A percentile compares a stretch with the other conserved stretches of the same genome.
phyloP scores from a whole-genome alignment of 2,113 vertebrate genomes.

The Corvus cornix region DNA sequence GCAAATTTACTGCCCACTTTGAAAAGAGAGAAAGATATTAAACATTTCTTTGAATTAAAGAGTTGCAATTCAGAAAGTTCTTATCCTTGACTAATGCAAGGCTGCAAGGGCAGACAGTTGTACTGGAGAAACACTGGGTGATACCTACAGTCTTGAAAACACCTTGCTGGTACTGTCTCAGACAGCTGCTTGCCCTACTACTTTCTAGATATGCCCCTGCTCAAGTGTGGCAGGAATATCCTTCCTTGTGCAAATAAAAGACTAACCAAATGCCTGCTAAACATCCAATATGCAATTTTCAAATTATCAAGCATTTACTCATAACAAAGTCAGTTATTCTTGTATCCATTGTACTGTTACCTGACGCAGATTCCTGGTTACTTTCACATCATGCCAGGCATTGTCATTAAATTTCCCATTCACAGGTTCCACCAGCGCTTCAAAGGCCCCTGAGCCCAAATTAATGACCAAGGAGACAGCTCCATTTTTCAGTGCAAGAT shows the following conservation, averaged over 20 bases:
- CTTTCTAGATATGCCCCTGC: constrained; percentile 90
- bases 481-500: constrained; percentile 98
- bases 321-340: constrained; percentile 77
- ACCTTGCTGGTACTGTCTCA: neutral
- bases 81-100: neutral
- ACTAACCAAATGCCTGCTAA: constrained; percentile 68
- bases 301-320: constrained; percentile 73
- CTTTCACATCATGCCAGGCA: constrained; percentile 99
- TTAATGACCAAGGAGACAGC: constrained; percentile 99
- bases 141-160: neutral
- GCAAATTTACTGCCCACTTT: neutral
- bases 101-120: constrained; percentile 34
- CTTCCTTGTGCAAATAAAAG: constrained; percentile 60
- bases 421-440: constrained; percentile 99
- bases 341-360: constrained; percentile 96
- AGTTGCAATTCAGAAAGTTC: neutral
- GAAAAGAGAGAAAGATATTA: neutral
- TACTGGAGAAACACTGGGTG: neutral
- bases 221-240: constrained; percentile 83
- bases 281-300: constrained; percentile 50
- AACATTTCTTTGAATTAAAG: neutral
- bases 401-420: constrained; percentile 99
- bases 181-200: constrained; percentile 66
- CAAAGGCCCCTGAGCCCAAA: constrained; percentile 99
- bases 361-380: constrained; percentile 99